A percentile compares a stretch with the other conserved stretches of the same genome.
These are phyloP conservation scores for Vombatus ursinus DNA, from an alignment of 2,113 vertebrate species.

Conservation along the genomic window DNA sequence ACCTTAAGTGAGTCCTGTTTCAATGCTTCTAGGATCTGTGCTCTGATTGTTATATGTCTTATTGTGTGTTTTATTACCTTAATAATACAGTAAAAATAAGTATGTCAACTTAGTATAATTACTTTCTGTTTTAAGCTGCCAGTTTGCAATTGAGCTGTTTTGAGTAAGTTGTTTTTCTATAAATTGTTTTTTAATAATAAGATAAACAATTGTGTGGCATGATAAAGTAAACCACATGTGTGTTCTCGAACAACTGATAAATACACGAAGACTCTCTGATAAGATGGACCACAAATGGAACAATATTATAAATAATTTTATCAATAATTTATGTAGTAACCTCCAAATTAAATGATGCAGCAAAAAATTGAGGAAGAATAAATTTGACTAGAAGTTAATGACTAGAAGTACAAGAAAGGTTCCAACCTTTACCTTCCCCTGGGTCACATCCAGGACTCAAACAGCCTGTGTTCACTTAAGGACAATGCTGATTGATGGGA, in stretches of 20 bases:
- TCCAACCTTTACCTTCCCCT: background rate
- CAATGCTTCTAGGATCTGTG: background rate
- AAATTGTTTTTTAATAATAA: background rate
- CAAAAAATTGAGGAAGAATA: background rate
- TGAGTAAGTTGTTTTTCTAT: background rate
- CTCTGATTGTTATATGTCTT: background rate
- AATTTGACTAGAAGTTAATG: background rate
- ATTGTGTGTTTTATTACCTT: background rate
- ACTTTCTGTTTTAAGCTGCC: background rate
- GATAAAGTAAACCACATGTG: background rate
- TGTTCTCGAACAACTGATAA: background rate
- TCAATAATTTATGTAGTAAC: background rate
- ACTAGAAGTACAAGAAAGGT: background rate
- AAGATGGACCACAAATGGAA: background rate
- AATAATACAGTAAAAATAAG: background rate
- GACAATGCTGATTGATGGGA: background rate
- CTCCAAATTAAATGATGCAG: background rate
- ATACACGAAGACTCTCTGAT: background rate
- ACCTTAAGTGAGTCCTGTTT: background rate
- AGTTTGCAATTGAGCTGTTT: background rate
- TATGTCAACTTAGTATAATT: background rate
- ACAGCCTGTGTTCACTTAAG: no score
- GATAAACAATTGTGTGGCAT: background rate
- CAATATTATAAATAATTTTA: background rate
- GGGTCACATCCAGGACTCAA: background rate